Evolutionary conservation across 2,797 vertebrate species (phyloP).

Genomic region (Artibeus jamaicensis): DNA sequence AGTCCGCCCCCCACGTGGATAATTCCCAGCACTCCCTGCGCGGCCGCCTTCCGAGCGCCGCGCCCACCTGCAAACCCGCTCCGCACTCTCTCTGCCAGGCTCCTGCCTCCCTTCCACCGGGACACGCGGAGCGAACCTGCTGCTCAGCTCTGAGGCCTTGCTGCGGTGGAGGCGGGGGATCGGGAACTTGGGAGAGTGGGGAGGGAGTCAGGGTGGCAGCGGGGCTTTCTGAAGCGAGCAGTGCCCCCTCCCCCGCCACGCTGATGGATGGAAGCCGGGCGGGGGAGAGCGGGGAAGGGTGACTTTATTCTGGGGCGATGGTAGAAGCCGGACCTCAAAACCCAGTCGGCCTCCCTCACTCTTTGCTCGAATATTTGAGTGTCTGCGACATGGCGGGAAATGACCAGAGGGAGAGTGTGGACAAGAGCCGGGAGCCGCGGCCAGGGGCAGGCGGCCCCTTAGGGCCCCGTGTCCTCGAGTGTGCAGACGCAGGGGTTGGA

Average conservation of each 20-base stretch:
- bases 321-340: not conserved
- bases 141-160: not conserved
- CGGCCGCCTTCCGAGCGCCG: not conserved
- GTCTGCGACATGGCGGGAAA: not conserved
- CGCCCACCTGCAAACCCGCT: not conserved
- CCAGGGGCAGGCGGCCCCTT: not conserved
- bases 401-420: not conserved
- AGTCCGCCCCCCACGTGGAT: not conserved
- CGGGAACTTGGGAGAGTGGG: not conserved
- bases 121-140: not conserved
- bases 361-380: not conserved
- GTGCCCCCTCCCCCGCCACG: not conserved
- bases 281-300: not conserved
- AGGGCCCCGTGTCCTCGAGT: not conserved
- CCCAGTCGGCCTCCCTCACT: not conserved
- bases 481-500: not conserved
- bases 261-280: not conserved
- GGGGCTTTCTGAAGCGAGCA: not conserved
- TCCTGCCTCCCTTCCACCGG: too few relatives aligned
- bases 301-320: not conserved
- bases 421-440: not conserved
- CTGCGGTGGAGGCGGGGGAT: not conserved
- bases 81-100: not conserved
- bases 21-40: not conserved
- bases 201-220: too few relatives aligned